A percentile compares a stretch with the other conserved stretches of the same genome.
These are phyloP conservation scores for Cecidostiba fungosa DNA, from an alignment of 2,888 invertebrate genomes.

Conservation along the genomic window DNA sequence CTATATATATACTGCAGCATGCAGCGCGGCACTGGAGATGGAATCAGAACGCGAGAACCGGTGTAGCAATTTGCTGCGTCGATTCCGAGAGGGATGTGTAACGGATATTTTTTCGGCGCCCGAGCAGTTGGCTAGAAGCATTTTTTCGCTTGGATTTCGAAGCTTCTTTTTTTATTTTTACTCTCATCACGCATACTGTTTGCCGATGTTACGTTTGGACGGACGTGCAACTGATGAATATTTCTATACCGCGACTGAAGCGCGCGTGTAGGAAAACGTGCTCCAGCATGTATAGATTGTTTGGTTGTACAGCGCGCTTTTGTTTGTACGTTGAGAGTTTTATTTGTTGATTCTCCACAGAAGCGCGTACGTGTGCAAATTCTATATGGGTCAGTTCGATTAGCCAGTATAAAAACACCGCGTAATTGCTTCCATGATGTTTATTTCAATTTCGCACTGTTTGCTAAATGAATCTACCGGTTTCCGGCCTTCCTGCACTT, in stretches of 20 bases:
- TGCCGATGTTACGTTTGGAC: background rate
- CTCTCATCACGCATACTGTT: background rate
- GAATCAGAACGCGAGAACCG: background rate
- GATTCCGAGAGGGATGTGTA: background rate
- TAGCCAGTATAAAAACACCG: background rate
- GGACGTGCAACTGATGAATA: background rate
- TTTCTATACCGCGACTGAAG: background rate
- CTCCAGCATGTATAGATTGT: background rate
- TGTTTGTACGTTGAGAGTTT: background rate
- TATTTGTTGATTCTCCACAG: slow-evolving; percentile 28
- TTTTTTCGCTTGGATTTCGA: background rate
- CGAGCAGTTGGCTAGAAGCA: background rate
- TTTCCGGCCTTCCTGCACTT: background rate
- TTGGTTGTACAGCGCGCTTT: background rate
- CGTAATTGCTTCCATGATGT: background rate
- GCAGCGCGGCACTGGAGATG: background rate
- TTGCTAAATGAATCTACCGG: background rate
- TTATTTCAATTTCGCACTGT: background rate
- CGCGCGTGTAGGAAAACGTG: background rate
- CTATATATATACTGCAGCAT: background rate
- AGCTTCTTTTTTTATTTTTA: no score
- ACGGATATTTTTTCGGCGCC: background rate
- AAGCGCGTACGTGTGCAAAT: background rate
- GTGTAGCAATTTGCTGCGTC: background rate
- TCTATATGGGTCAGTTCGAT: background rate